Evolutionary conservation across 2,888 invertebrate genomes (phyloP), one percentile per base, ranked within the genome.

Genomic region (Plutella xylostella): DNA sequence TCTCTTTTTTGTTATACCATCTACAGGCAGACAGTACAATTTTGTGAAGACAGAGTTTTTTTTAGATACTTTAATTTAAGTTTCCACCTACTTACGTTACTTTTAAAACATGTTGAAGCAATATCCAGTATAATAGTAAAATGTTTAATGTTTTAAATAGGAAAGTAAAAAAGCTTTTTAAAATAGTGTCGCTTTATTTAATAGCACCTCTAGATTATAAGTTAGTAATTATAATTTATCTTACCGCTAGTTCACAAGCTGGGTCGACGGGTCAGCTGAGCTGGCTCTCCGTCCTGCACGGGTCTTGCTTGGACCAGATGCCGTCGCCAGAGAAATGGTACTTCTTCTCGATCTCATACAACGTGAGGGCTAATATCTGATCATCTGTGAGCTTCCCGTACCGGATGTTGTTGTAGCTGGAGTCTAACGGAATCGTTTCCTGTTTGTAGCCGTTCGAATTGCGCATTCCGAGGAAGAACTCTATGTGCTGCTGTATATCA

Each of bases 271-370:
- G 28, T 28, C 28, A 28, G 28, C 28, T 28, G 2, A n/a, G 9
- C 28, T 56, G 55, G 2, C 55, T 43, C 1, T 68, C 65, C 0
- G 50, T 43, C 47, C 57, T 74, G 4, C 51, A 31, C 0, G 59
- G 60, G 15, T 76, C 77, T 12, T 65, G 57, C 9, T 58, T 60
- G 12, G 61, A 51, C 91, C 91, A 92, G 33, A 93, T 85, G 0
- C 90, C 92, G 59, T 92, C 90, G 0, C 92, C 92, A 12, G 88
- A 89, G 58, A 93, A 93, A 65, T 92, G 89, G 65, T 88, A 86
- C 55, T 88, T 87, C 54, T 85, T 87, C 66, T 93, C 93, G 18
- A 93, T 87, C 45, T 88, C 82, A 62, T 93, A 93, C 37, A 92
- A 59, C 43, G 88, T 85, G 22, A 92, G 68, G 41, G 90, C 88